Conservation (phyloP, 1,140 invertebrate genomes). For the Zaprionus camerounensis region DNA sequence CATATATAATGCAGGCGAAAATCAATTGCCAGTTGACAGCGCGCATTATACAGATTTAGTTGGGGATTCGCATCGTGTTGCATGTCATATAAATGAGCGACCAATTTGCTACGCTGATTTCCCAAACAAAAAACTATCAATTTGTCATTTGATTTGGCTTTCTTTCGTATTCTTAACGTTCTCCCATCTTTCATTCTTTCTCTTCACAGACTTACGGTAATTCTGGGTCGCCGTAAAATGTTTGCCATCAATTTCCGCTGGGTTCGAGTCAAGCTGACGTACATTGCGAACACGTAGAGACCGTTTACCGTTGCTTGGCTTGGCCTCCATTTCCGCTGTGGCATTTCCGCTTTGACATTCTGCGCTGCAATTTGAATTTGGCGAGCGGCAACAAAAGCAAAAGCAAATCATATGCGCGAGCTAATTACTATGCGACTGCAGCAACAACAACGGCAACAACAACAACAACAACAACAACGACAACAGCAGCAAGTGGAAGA, state of each 20-base stretch:
- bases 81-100: not conserved
- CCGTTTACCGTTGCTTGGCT: not conserved
- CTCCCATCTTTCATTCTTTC: constrained; percentile 28
- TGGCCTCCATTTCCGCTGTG: constrained; percentile 19
- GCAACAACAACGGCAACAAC: constrained; percentile 36
- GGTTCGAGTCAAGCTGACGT: constrained; percentile 35
- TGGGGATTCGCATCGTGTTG: not conserved
- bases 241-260: constrained; percentile 78
- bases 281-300: constrained; percentile 6
- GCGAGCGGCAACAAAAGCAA: constrained; percentile 20
- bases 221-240: constrained; percentile 70
- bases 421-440: constrained; percentile 70
- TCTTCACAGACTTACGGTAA: constrained; percentile 62
- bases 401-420: constrained; percentile 56
- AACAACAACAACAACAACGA: constrained; percentile 30
- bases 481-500: constrained; percentile 9
- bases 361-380: constrained; percentile 53
- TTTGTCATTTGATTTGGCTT: not conserved
- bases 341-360: constrained; percentile 51
- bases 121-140: not conserved
- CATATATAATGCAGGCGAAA: not conserved
- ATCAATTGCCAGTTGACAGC: constrained; percentile 5
- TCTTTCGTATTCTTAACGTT: constrained; percentile 21
- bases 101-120: not conserved
- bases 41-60: not conserved